Evolutionary conservation across 2,797 vertebrate genomes (phyloP).

Genomic region (Pipistrellus kuhlii): DNA sequence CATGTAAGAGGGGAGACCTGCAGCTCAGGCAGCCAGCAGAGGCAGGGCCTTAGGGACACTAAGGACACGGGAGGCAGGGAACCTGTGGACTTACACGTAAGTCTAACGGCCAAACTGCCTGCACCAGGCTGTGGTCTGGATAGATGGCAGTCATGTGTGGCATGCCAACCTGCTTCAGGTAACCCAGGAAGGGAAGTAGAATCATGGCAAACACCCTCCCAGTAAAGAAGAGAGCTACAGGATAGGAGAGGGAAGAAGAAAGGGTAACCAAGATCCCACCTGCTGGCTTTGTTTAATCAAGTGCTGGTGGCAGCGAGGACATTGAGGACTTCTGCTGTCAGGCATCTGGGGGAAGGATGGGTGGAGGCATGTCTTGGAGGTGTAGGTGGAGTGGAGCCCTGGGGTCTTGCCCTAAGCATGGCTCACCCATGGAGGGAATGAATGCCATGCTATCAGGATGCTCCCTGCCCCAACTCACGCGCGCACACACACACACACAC

Average conservation of each 20-base stretch:
- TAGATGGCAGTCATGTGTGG: not conserved
- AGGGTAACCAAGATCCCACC: too few relatives aligned
- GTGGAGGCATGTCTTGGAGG: too few relatives aligned
- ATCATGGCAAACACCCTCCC: not conserved
- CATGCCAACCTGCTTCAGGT: not conserved
- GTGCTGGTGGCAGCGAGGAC: not conserved
- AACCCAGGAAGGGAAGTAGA: too few relatives aligned
- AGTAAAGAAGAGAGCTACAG: not conserved
- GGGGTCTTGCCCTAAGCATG: not conserved
- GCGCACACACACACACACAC: too few relatives aligned
- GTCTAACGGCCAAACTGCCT: not conserved
- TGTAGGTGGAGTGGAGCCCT: not conserved
- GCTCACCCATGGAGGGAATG: too few relatives aligned
- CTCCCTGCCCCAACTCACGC: not conserved
- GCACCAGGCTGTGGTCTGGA: too few relatives aligned
- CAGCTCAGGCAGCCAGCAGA: not conserved
- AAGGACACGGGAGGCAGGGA: not conserved
- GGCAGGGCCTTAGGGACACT: not conserved
- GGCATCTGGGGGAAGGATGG: not conserved
- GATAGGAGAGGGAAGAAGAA: not conserved
- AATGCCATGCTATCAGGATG: not conserved
- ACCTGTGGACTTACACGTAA: fast-evolving
- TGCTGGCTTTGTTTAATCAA: not conserved
- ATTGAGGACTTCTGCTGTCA: not conserved
- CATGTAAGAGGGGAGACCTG: not conserved